Conservation (phyloP, 2,888 invertebrate species). For the Pristionchus fissidentatus region DNA sequence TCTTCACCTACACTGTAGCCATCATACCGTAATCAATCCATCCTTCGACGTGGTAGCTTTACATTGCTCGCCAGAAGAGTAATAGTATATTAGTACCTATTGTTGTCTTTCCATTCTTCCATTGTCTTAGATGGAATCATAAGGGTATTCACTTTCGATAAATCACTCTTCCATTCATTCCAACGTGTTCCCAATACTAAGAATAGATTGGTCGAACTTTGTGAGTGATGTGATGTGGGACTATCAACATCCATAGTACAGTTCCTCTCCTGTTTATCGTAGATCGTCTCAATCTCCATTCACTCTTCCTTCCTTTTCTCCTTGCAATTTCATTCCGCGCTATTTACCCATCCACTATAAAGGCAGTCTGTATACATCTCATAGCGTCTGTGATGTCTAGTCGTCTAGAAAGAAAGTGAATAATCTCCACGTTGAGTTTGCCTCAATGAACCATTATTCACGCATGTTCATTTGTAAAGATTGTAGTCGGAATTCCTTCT, state of each 20-base stretch:
- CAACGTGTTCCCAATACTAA: neutral
- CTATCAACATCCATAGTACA: neutral
- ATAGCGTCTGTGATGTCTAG: too few species aligned
- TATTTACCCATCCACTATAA: too few species aligned
- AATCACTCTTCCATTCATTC: conserved; percentile 2
- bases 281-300: conserved; percentile 12
- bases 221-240: conserved; percentile 1
- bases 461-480: too few species aligned
- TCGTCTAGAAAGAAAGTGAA: too few species aligned
- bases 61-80: neutral
- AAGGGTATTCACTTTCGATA: conserved; percentile 35
- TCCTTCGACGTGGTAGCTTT: conserved; percentile 38
- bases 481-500: too few species aligned
- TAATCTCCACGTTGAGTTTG: too few species aligned
- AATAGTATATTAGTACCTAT: neutral
- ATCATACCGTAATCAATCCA: conserved; percentile 12
- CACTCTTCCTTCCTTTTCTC: neutral
- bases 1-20: neutral
- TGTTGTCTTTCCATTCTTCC: conserved; percentile 22
- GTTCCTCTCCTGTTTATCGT: neutral
- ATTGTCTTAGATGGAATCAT: conserved; percentile 1
- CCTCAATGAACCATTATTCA: too few species aligned
- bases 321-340: too few species aligned
- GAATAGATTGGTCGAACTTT: conserved; percentile 16
- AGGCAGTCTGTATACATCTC: too few species aligned